Percentiles rank a stretch among this genome's conserved stretches.
Conservation (phyloP, 23 tunicate species). For the Clavelina lepadiformis region DNA sequence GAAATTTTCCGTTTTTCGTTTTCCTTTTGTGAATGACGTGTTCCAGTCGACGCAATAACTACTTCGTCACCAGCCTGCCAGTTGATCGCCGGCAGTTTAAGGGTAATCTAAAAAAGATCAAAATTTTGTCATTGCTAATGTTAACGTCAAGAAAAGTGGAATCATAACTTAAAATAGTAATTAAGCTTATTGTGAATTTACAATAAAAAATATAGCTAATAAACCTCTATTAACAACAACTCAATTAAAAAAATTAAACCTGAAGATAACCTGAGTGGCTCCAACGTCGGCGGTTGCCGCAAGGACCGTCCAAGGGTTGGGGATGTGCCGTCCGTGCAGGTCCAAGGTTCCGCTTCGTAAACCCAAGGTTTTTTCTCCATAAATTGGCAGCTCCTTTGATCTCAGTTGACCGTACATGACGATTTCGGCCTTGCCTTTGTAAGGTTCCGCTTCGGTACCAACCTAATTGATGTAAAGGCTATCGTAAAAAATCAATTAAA, state of each 20-base stretch:
- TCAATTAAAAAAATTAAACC: too few relatives aligned
- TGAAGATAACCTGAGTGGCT: conserved; percentile 37
- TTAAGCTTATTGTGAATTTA: too few relatives aligned
- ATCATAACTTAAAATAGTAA: too few relatives aligned
- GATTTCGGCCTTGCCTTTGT: conserved; percentile 38
- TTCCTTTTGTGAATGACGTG: conserved; percentile 16
- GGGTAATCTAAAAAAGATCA: conserved; percentile 5
- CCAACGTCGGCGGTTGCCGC: conserved; percentile 62
- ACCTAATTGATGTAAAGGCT: conserved; percentile 21
- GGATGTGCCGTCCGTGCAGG: conserved; percentile 74
- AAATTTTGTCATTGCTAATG: too few relatives aligned
- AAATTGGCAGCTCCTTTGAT: conserved; percentile 74
- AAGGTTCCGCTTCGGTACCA: conserved; percentile 89
- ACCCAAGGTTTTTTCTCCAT: conserved; percentile 88
- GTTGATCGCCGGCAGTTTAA: conserved; percentile 42
- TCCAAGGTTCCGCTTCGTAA: conserved; percentile 79
- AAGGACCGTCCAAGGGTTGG: conserved; percentile 55
- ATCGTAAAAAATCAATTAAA: too few relatives aligned
- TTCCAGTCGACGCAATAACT: conserved; percentile 87
- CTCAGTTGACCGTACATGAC: conserved; percentile 72
- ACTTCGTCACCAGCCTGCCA: conserved; percentile 88
- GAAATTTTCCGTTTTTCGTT: conserved; percentile 9
- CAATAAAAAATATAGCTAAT: too few relatives aligned
- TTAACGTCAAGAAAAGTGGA: too few relatives aligned
- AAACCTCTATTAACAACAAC: too few relatives aligned